These are phyloP conservation scores for Congeria kusceri DNA, from an alignment of 2,888 invertebrate genomes.

Conservation along the genomic window DNA sequence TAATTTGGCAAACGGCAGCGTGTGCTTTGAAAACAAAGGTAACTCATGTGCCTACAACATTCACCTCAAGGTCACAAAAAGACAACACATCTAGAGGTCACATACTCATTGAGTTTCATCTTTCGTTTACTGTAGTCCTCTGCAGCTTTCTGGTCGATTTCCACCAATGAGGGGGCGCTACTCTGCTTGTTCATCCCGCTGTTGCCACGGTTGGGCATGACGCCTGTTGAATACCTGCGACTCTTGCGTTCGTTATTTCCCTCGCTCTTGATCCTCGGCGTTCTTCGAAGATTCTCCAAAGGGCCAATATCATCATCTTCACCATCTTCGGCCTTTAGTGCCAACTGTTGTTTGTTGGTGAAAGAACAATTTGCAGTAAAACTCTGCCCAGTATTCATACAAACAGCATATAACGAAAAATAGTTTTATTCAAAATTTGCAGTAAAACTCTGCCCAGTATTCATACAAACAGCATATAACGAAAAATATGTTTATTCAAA, in stretches of 20 bases:
- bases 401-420: no score
- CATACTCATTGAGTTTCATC: constrained; percentile 71
- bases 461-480: no score
- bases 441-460: no score
- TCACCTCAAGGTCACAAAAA: no score
- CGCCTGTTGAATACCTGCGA: constrained; percentile 73
- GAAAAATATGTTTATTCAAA: no score
- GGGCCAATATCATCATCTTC: constrained; percentile 80
- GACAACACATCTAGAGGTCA: neutral
- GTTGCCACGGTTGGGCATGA: constrained; percentile 51
- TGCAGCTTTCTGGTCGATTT: constrained; percentile 41
- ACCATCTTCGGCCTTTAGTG: constrained; percentile 94
- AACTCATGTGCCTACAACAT: no score
- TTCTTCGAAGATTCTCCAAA: constrained; percentile 80
- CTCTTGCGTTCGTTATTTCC: constrained; percentile 77
- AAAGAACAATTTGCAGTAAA: no score
- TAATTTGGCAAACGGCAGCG: no score
- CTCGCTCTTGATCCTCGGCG: constrained; percentile 81
- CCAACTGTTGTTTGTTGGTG: constrained; percentile 89
- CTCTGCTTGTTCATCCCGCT: constrained; percentile 42
- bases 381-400: no score
- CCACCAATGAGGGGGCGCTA: constrained; percentile 47
- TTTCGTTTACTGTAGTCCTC: constrained; percentile 71
- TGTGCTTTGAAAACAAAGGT: no score
- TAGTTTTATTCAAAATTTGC: no score